Evolutionary conservation across 2,797 vertebrate species (phyloP).

Genomic region (Anabas testudineus): DNA sequence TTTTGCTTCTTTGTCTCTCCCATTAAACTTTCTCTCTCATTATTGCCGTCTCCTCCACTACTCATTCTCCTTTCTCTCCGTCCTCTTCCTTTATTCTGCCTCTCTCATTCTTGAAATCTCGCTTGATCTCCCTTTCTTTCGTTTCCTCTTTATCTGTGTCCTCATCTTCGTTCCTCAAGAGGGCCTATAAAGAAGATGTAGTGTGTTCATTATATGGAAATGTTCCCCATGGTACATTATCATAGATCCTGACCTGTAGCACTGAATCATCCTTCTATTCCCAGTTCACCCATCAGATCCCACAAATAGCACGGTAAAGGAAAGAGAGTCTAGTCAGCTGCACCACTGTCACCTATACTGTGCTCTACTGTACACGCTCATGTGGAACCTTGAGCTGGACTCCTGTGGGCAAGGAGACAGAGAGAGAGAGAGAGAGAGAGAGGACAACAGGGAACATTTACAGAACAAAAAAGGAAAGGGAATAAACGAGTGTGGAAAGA

Average conservation of each 20-base stretch:
- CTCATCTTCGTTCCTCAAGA: conserved; percentile 64
- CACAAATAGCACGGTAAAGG: conserved; percentile 55
- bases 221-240: conserved; percentile 72
- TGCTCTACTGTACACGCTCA: conserved; percentile 9
- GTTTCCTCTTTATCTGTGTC: conserved; percentile 56
- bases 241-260: conserved; percentile 73
- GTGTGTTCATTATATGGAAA: conserved; percentile 80
- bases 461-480: background rate
- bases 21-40: conserved; percentile 67
- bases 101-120: conserved; percentile 53
- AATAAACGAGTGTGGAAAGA: background rate
- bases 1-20: conserved; percentile 60
- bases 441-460: background rate
- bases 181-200: conserved; percentile 76
- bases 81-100: conserved; percentile 33
- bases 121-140: conserved; percentile 57
- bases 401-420: conserved; percentile 5
- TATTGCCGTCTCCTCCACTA: conserved; percentile 33
- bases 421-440: background rate
- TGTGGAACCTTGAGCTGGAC: conserved; percentile 31
- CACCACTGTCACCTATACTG: background rate
- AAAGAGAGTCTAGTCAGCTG: conserved; percentile 32
- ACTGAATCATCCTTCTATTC: conserved; percentile 71
- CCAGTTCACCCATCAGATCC: conserved; percentile 61
- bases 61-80: conserved; percentile 14